phyloP scores from a whole-genome alignment of 1,140 invertebrate genomes.

The Pemphigus obesinymphae region DNA sequence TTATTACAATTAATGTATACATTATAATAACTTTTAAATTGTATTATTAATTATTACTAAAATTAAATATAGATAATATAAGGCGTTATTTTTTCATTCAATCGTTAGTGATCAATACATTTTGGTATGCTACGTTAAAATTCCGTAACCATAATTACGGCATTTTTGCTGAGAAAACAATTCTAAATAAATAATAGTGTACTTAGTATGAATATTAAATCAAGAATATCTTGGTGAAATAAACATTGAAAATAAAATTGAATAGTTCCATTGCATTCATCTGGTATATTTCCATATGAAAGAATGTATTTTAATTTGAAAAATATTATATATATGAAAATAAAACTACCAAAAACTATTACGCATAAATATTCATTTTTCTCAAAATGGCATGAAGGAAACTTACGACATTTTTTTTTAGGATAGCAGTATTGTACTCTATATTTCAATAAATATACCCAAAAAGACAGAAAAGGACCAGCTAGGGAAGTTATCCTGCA shows the following conservation, averaged over 20 bases:
- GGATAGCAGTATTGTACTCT: neutral
- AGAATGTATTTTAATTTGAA: neutral
- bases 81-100: no score
- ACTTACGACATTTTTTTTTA: neutral
- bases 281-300: neutral
- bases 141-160: no score
- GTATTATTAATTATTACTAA: no score
- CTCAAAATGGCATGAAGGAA: neutral
- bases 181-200: neutral
- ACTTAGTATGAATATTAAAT: neutral
- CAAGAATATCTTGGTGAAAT: neutral
- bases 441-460: no score
- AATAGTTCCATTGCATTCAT: neutral
- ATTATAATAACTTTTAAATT: neutral
- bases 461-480: no score
- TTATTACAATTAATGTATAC: no score
- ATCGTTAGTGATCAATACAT: no score
- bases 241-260: no score
- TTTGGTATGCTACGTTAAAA: no score
- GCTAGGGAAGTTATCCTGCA: no score
- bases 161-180: neutral
- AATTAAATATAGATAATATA: no score
- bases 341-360: neutral
- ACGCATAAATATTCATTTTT: neutral
- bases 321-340: neutral